Conservation (phyloP, 2,888 invertebrate species). For the Idaea dimidiata region DNA sequence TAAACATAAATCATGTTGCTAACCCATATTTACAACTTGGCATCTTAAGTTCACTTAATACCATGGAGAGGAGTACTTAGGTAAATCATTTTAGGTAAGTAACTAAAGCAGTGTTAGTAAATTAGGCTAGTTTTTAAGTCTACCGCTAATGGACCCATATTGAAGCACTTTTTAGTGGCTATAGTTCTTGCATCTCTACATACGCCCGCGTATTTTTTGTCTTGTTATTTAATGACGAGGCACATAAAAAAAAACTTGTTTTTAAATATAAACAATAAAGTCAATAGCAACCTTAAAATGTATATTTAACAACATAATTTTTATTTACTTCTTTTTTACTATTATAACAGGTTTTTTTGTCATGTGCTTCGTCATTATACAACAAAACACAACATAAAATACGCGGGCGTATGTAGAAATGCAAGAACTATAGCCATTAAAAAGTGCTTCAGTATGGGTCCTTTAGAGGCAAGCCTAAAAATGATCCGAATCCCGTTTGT, state of each 20-base stretch:
- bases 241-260: no score
- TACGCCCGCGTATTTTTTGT: not conserved
- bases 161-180: not conserved
- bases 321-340: no score
- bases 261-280: no score
- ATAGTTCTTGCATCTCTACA: not conserved
- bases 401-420: not conserved
- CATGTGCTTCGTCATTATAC: not conserved
- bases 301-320: no score
- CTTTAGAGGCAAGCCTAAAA: not conserved
- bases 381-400: not conserved
- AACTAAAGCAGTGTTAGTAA: not conserved
- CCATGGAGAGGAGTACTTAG: not conserved
- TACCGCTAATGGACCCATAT: not conserved
- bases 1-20: not conserved
- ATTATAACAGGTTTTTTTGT: no score
- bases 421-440: not conserved
- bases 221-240: not conserved
- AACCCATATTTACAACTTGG: not conserved
- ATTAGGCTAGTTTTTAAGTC: not conserved
- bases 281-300: no score
- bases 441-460: not conserved
- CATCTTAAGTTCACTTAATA: slow-evolving; percentile 1
- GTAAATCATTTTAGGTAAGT: not conserved
- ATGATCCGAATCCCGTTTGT: no score